These are phyloP conservation scores for Oenanthe oenanthe DNA, from an alignment of 2,113 vertebrate species.

Conservation along the genomic window DNA sequence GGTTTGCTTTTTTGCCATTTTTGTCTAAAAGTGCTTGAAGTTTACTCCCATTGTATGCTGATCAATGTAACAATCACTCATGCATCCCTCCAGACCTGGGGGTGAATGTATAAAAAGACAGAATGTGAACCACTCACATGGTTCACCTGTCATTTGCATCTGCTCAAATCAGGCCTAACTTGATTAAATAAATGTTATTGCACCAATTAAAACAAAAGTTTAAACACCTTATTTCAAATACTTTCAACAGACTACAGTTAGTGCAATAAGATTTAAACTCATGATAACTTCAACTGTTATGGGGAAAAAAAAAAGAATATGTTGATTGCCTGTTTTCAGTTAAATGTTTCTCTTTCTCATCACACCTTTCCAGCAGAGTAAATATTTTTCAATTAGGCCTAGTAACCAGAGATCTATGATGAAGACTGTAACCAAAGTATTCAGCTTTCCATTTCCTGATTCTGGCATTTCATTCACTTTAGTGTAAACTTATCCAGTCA, in stretches of 20 bases:
- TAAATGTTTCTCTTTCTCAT: neutral
- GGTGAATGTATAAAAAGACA: neutral
- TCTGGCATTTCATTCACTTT: neutral
- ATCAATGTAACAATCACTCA: neutral
- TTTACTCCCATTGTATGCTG: neutral
- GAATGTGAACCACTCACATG: neutral
- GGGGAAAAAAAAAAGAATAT: neutral
- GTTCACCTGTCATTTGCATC: neutral
- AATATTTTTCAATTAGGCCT: neutral
- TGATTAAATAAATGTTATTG: neutral
- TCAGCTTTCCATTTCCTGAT: constrained; percentile 26
- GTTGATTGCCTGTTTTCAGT: neutral
- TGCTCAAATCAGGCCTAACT: neutral
- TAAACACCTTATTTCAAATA: neutral
- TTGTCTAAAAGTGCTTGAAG: neutral
- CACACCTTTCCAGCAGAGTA: neutral
- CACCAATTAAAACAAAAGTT: neutral
- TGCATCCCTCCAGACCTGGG: neutral
- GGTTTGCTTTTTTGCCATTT: neutral
- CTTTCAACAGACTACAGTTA: neutral
- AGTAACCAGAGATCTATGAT: neutral
- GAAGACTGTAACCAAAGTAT: constrained; percentile 22
- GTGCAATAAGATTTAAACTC: neutral
- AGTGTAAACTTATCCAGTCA: neutral
- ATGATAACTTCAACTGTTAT: neutral